Percentiles rank a stretch among this genome's conserved stretches.
These are phyloP conservation scores for Cetonia aurata DNA, from an alignment of 2,888 invertebrate species.

Conservation along the genomic window DNA sequence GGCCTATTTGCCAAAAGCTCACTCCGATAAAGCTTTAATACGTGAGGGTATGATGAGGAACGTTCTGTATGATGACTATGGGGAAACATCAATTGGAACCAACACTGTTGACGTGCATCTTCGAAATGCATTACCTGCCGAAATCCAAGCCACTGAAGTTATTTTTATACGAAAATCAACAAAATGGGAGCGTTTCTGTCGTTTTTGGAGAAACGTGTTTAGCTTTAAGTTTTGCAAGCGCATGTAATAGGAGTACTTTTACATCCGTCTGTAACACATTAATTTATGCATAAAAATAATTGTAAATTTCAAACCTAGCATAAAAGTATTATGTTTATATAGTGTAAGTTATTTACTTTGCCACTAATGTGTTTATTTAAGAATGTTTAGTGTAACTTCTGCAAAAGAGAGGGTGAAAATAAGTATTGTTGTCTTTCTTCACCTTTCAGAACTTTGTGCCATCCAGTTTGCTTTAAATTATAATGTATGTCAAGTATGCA, in stretches of 20 bases:
- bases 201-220: conserved; percentile 42
- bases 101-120: background rate
- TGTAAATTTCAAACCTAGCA: too few species aligned
- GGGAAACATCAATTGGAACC: background rate
- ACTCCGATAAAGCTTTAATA: conserved; percentile 21
- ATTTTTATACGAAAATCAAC: conserved; percentile 15
- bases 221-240: conserved; percentile 47
- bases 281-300: background rate
- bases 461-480: conserved; percentile 27
- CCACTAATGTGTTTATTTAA: background rate
- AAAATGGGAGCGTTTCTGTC: conserved; percentile 24
- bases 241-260: conserved; percentile 5
- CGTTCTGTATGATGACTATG: conserved; percentile 40
- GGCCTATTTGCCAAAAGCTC: conserved; percentile 26
- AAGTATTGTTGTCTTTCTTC: background rate
- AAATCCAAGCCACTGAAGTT: conserved; percentile 6
- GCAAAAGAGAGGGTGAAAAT: background rate
- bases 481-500: conserved; percentile 42
- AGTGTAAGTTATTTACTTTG: background rate
- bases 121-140: background rate
- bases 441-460: background rate
- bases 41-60: conserved; percentile 40
- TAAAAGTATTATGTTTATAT: background rate
- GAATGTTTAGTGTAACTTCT: background rate
- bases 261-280: background rate